Base-by-base conservation (phyloP, 2,888 invertebrate species). In the Nasonovia ribisnigri region DNA sequence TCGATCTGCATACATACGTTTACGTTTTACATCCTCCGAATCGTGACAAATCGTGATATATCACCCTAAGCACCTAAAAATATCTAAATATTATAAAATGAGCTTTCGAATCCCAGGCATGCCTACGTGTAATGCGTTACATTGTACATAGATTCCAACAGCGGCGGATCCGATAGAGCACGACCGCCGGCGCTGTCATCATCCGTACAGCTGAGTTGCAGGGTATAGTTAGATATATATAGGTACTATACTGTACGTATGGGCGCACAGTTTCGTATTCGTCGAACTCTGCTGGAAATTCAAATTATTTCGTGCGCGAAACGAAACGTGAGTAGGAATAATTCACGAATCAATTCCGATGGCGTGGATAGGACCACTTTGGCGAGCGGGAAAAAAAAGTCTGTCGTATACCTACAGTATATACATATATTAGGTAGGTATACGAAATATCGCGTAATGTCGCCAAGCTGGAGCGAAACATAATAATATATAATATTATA, bases 311-410 rank as follows among this genome's bases (percentile, higher is more conserved):
- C 93, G 93, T 90, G 93, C 48, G 89, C 57, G 60, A 84, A 90
- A 84, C 57, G 57, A 90, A 93, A 93, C 93, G 93, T 93, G 93
- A 90, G 84, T 48, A 84, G 46, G 93, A 93, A 93, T 93, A 92
- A 77, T 88, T 92, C 51, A 54, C 88, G 77, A 92, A 92, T 88
- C 67, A 77, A 92, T 92, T 88, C 77, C 88, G 67, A 92, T 77
- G 88, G 88, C 92, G 88, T 92, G 92, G 92, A 92, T 88, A 88
- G 67, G 77, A 43, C 77, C 92, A 88, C 92, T 88, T 67, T 54
- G 67, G 51, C 88, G 29, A 67, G 88, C 42, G 67, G 60, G 48
- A 67, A 88, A 87, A 57, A 91, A 84, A 42, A 60, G 57, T 36
- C 77, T 6, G 46, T 24, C n/a, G 26, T 57, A 91, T 77, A 90